Base-by-base conservation (phyloP, 2,888 invertebrate genomes). In the Catocala fraxini region DNA sequence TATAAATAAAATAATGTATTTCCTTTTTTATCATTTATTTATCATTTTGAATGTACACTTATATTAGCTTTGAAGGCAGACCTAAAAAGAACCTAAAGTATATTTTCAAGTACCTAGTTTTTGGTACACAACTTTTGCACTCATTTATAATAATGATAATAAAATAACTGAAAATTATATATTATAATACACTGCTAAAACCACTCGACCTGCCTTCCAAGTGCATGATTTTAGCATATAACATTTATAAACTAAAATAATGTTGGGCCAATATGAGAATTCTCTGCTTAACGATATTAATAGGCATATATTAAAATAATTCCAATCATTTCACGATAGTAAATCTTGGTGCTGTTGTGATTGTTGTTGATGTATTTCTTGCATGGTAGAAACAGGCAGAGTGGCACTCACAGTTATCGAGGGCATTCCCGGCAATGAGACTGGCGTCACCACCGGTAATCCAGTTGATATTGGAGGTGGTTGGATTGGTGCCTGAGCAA, bases 331-430 rank as follows among this genome's bases (percentile, higher is more conserved):
- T 91, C 90, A 94, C 75, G 92, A 93, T 81, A 93, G 77, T 70
- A 92, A 84, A 71, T 94, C 92, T 71, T 90, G 91, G 53, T 92
- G 90, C 53, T 93, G 93, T 81, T 87, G 80, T 58, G 87, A 82
- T 77, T 93, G 92, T 70, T 91, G 92, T 65, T 94, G 93, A 68
- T 93, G 92, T 54, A 95, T 90, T 79, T 95, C 95, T 78, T 95
- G 95, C 83, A 96, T 92, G 10, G 95, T 95, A 9, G 95, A 91
- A 15, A 95, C 95, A 0, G 96, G 96, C 73, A 96, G 85, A 15
- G 96, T 96, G 13, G 97, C 96, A 77, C 96, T 97, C 11, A 97
- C 97, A 13, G 97, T 97, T 68, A 97, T 96, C 10, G 97, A 96
- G 15, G 97, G 97, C 97, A 97, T 96, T 42, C 97, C 97, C 1